These are phyloP conservation scores for Myripristis murdjan DNA, from an alignment of 2,797 vertebrate species.

Conservation along the genomic window DNA sequence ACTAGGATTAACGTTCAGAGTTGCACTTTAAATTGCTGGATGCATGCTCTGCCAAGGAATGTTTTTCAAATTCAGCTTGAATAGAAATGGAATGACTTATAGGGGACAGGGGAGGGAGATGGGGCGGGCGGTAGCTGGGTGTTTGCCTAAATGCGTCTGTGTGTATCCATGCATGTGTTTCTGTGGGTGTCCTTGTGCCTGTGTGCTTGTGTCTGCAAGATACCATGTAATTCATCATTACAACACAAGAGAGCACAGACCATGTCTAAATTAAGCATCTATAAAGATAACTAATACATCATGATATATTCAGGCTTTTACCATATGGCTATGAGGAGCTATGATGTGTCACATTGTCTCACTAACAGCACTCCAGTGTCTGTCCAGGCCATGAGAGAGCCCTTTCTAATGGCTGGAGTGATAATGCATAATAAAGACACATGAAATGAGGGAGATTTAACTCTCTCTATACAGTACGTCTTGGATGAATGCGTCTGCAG, in stretches of 20 bases:
- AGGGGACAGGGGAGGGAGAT: conserved; percentile 29
- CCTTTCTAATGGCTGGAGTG: conserved; percentile 57
- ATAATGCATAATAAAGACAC: conserved; percentile 76
- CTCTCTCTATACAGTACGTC: conserved; percentile 56
- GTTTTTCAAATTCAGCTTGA: conserved; percentile 68
- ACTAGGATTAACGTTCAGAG: conserved; percentile 74
- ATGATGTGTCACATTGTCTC: conserved; percentile 60
- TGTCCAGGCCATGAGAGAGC: conserved; percentile 58
- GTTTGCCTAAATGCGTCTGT: conserved; percentile 47
- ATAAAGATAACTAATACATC: conserved; percentile 66
- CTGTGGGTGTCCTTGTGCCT: conserved; percentile 29
- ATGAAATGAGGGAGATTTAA: conserved; percentile 60
- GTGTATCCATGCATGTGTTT: conserved; percentile 41
- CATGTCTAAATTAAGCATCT: conserved; percentile 44
- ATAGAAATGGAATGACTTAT: conserved; percentile 61
- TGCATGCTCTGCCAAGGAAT: conserved; percentile 56
- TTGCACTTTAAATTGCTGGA: conserved; percentile 70
- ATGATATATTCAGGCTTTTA: conserved; percentile 53
- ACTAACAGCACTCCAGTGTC: conserved; percentile 66
- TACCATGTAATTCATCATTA: conserved; percentile 59
- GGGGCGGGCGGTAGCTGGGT: conserved; percentile 27
- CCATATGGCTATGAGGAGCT: conserved; percentile 60
- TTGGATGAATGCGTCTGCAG: conserved; percentile 74
- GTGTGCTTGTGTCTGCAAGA: conserved; percentile 39
- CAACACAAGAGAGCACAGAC: conserved; percentile 45